Percentiles rank a stretch among this genome's conserved stretches.
Evolutionary conservation across 2,113 vertebrate species (phyloP).

Genomic region (Acrocephalus arundinaceus): DNA sequence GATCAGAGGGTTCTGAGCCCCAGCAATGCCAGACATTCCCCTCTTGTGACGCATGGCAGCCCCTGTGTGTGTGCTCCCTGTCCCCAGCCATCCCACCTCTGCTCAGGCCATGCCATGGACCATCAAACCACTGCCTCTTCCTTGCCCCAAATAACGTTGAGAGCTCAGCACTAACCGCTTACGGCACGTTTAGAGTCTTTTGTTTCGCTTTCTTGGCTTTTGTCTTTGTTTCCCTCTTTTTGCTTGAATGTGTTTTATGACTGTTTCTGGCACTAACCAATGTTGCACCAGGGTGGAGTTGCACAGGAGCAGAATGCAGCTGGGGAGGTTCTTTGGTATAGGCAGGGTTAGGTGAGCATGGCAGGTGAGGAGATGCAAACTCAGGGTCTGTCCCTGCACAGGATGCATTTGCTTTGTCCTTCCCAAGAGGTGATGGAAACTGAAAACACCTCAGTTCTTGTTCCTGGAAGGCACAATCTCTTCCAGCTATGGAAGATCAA

Average conservation of each 20-base stretch:
- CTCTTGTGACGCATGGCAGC: constrained; percentile 11
- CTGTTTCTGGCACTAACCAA: neutral
- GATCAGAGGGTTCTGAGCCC: neutral
- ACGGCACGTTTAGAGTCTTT: neutral
- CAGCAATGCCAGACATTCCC: neutral
- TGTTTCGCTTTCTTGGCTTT: constrained; percentile 38
- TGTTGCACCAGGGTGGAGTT: neutral
- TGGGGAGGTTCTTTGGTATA: neutral
- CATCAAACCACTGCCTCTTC: constrained; percentile 28
- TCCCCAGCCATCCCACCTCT: constrained; percentile 14
- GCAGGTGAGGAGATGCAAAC: neutral
- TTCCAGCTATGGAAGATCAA: fast-evolving
- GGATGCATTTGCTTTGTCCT: neutral
- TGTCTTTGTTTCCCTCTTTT: constrained; percentile 1
- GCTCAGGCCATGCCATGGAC: constrained; percentile 44
- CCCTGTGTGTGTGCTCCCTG: neutral
- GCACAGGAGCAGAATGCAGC: neutral
- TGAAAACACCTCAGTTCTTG: neutral
- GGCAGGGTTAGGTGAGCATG: neutral
- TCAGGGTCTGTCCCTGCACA: fast-evolving
- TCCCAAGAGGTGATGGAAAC: neutral
- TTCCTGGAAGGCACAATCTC: neutral
- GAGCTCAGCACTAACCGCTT: constrained; percentile 32
- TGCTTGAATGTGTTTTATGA: neutral
- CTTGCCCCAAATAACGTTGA: neutral